Percentiles rank a stretch among this genome's conserved stretches.
Evolutionary conservation across 2,888 invertebrate species (phyloP).

Genomic region (Muschampia plurimacula): DNA sequence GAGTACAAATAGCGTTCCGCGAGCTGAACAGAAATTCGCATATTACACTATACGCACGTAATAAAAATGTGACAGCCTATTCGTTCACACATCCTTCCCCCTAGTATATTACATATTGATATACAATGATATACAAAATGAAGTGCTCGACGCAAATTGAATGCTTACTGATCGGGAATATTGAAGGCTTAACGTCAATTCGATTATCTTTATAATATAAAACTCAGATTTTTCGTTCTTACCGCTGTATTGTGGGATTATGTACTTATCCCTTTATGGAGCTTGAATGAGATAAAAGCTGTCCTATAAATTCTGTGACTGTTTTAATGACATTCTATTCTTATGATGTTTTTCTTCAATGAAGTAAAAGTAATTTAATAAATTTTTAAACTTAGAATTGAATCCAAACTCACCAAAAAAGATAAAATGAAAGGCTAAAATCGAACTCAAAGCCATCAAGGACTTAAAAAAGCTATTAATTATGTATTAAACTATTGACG

Average conservation of each 20-base stretch:
- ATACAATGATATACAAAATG: constrained; percentile 34
- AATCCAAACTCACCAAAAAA: too few species aligned
- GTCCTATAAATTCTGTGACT: background rate
- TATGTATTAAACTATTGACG: too few species aligned
- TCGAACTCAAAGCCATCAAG: too few species aligned
- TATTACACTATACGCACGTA: constrained; percentile 40
- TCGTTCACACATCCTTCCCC: constrained; percentile 22
- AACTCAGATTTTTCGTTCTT: constrained; percentile 33
- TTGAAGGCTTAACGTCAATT: constrained; percentile 38
- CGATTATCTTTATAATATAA: constrained; percentile 38
- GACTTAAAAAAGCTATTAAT: too few species aligned
- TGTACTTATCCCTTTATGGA: background rate
- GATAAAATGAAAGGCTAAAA: too few species aligned
- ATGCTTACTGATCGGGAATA: constrained; percentile 33
- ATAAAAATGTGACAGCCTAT: constrained; percentile 43
- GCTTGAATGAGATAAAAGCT: background rate
- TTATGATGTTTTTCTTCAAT: too few species aligned
- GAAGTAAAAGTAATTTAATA: too few species aligned
- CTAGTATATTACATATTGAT: constrained; percentile 27
- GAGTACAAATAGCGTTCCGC: constrained; percentile 45
- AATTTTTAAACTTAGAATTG: too few species aligned
- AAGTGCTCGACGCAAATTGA: constrained; percentile 38
- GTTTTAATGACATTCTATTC: background rate
- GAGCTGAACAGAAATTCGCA: constrained; percentile 48
- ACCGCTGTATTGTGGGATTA: constrained; percentile 33